phyloP scores from a whole-genome alignment of 2,888 invertebrate genomes.

The Morpho helenor region DNA sequence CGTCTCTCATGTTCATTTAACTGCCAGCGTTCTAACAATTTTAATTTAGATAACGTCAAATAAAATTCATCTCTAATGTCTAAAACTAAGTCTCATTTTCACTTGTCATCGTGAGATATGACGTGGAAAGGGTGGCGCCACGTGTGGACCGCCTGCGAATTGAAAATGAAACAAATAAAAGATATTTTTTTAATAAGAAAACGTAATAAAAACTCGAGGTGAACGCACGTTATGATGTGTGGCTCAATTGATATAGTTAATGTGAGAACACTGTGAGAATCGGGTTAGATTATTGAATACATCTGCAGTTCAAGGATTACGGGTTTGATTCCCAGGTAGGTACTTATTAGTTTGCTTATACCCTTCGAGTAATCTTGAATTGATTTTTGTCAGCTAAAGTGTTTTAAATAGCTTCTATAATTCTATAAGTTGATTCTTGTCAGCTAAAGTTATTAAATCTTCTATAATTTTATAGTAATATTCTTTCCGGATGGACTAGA shows the following conservation, averaged over 20 bases:
- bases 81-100: neutral
- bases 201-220: slow-evolving; percentile 47
- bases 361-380: no score
- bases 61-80: slow-evolving; percentile 1
- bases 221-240: slow-evolving; percentile 41
- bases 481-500: no score
- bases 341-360: no score
- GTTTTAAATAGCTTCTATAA: no score
- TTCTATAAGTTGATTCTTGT: no score
- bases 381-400: no score
- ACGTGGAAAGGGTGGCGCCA: slow-evolving; percentile 61
- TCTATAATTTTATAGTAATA: no score
- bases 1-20: slow-evolving; percentile 57
- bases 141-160: slow-evolving; percentile 59
- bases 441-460: no score
- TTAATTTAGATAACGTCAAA: slow-evolving; percentile 7
- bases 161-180: slow-evolving; percentile 34
- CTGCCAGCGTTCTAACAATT: slow-evolving; percentile 28
- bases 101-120: slow-evolving; percentile 16
- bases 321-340: no score
- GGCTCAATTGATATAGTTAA: slow-evolving; percentile 34
- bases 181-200: slow-evolving; percentile 41
- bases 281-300: neutral
- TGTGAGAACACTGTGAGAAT: slow-evolving; percentile 16
- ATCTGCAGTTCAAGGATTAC: no score